phyloP scores from a whole-genome alignment of 2,888 invertebrate genomes.

The Andrena trimmerana region DNA sequence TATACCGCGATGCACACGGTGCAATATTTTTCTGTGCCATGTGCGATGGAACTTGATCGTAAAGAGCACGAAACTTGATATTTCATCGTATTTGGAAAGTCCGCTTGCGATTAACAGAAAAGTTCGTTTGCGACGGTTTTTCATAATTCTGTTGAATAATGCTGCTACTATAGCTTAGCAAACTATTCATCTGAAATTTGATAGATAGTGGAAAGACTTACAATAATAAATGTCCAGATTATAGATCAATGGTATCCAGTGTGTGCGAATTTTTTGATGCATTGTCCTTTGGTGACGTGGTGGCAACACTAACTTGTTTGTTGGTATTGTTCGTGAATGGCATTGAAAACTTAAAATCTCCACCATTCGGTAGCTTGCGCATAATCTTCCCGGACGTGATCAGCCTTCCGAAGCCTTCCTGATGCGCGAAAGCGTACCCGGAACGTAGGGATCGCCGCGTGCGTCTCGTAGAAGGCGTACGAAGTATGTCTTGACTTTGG shows the following conservation, averaged over 20 bases:
- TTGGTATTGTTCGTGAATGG: conserved; percentile 85
- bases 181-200: conserved; percentile 43
- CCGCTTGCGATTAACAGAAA: conserved; percentile 22
- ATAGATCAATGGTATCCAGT: conserved; percentile 82
- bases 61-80: conserved; percentile 7
- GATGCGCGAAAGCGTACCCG: conserved; percentile 99
- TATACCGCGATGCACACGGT: conserved; percentile 19
- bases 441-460: conserved; percentile 97
- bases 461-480: conserved; percentile 95
- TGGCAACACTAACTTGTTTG: conserved; percentile 81
- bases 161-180: conserved; percentile 17
- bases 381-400: conserved; percentile 99
- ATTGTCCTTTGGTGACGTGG: conserved; percentile 83
- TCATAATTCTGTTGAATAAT: conserved; percentile 9
- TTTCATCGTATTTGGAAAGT: conserved; percentile 3
- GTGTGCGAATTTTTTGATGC: conserved; percentile 80
- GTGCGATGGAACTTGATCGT: conserved; percentile 22
- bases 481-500: conserved; percentile 91
- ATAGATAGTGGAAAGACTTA: conserved; percentile 70
- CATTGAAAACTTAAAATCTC: conserved; percentile 91
- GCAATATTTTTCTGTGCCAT: conserved; percentile 8
- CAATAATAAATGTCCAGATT: conserved; percentile 54
- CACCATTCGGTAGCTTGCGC: conserved; percentile 92
- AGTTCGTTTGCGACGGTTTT: conserved; percentile 22
- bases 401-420: conserved; percentile 98